Evolutionary conservation across 2,113 vertebrate genomes (phyloP), one percentile per base, ranked within the genome.

Genomic region (Illadopsis cleaveri): DNA sequence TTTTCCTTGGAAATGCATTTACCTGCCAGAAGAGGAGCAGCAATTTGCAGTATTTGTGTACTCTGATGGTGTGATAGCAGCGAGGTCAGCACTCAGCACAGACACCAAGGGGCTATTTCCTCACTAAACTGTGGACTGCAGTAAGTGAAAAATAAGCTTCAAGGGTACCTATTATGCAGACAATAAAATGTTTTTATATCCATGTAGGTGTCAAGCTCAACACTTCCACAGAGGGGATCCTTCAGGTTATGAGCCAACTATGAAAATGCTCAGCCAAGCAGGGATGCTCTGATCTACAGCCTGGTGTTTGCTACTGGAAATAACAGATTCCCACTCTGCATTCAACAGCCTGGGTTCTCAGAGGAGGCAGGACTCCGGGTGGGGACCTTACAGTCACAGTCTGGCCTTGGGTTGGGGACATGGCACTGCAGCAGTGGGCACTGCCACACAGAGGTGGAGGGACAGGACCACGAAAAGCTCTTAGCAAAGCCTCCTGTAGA

Each of bases 151-250:
- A 93, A 90, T 54, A 86, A 95, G 88, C 56, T 5, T 42, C 81
- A 57, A 62, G 65, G 48, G 54, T 38, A 33, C 60, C 83, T 64
- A 35, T 94, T 95, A 85, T 16, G 48, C 51, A 86, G 84, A 71
- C 91, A 96, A 94, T 89, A 82, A 90, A 92, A 64, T 71, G 85
- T 40, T 90, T 96, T 87, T 75, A 16, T 90, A 91, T 57, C 77
- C 68, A 1, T 9, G 45, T 38, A 80, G 72, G 66, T 93, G 90
- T 82, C 79, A 45, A 82, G 79, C 90, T 78, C 91, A 66, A 66
- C 47, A 45, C 22, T 93, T 61, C 44, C 2, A 2, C 75, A 50
- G 65, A 93, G 87, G 27, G 45, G 88, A 71, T 77, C 86, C 77
- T 76, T 51, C 70, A 25, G 33, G 5, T 65, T 47, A 58, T 10